Percentiles rank a stretch among this genome's conserved stretches.
phyloP scores from a whole-genome alignment of 2,113 vertebrate genomes.

The Anser brachyrhynchus region DNA sequence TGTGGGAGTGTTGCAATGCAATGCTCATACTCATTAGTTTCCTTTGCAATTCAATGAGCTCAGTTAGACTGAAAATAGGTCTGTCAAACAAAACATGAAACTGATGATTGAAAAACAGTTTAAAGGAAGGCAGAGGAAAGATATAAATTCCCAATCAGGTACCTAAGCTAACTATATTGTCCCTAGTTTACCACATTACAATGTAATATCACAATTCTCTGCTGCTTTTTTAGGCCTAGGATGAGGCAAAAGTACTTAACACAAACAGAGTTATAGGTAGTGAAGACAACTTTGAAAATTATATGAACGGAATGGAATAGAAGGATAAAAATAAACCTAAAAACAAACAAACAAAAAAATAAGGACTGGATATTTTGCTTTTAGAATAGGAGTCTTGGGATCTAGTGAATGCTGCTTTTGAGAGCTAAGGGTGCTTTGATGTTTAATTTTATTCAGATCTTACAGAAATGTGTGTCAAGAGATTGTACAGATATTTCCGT shows the following conservation, averaged over 20 bases:
- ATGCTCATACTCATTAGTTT: slow-evolving; percentile 72
- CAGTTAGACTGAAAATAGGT: slow-evolving; percentile 77
- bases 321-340: slow-evolving; percentile 18
- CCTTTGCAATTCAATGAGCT: slow-evolving; percentile 85
- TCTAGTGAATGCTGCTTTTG: neutral
- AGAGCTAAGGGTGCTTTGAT: slow-evolving; percentile 77
- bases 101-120: neutral
- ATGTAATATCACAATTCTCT: neutral
- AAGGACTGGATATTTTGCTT: slow-evolving; percentile 50
- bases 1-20: slow-evolving; percentile 72
- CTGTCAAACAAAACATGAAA: slow-evolving; percentile 79
- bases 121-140: neutral
- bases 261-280: neutral
- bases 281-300: neutral
- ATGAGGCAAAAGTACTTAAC: neutral
- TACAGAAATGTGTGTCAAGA: neutral
- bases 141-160: neutral
- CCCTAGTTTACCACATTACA: neutral
- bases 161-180: neutral
- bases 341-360: neutral
- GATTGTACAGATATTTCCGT: neutral
- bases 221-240: neutral
- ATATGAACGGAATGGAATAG: neutral
- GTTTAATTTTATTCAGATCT: slow-evolving; percentile 71
- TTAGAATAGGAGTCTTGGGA: slow-evolving; percentile 54